Base-by-base conservation (phyloP, 2,797 vertebrate genomes). In the Bovichtus diacanthus region DNA sequence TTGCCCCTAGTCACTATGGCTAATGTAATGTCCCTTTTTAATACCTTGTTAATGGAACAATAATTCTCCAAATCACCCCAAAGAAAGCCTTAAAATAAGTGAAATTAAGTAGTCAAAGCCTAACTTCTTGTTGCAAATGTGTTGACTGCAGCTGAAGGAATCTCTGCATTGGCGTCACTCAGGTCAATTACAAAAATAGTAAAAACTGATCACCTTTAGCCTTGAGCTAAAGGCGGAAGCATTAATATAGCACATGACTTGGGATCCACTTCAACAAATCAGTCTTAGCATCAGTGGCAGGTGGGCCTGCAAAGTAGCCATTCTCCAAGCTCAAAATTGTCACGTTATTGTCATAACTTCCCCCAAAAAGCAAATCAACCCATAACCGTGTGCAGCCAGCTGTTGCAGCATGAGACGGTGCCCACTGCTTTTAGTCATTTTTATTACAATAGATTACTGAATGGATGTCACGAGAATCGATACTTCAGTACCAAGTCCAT, bases 281-380 rank as follows among this genome's bases (percentile, higher is more conserved):
- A 60, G 19, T 55, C 4, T 36, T 23, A 38, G 51, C 47, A 71
- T 80, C 63, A 72, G 36, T 41, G 59, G 39, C 34, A 68, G 31
- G 25, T 63, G 46, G 25, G 9, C 9, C 39, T 74, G 34, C 44
- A 59, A 79, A 49, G 23, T 55, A 72, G 36, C 41, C 13, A 21
- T 71, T 70, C 29, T 64, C 23, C 11, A 23, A 59, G 29, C 63
- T 23, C 12, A 59, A 70, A 74, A 79, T 61, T 51, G 49, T 56
- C 15, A 81, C 78, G 50, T 49, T 31, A 69, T 66, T 65, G 53
- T 74, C 55, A 74, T 44, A 67, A 49, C 9, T 56, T 39, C 25
- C 27, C 55, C 44, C 49, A 41, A 58, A 36, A 23, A 74, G 27
- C 39, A 65, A 74, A 74, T 81, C 62, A 74, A 15, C 11, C 16